Evolutionary conservation across 2,113 vertebrate genomes (phyloP).

Genomic region (Entosphenus tridentatus): DNA sequence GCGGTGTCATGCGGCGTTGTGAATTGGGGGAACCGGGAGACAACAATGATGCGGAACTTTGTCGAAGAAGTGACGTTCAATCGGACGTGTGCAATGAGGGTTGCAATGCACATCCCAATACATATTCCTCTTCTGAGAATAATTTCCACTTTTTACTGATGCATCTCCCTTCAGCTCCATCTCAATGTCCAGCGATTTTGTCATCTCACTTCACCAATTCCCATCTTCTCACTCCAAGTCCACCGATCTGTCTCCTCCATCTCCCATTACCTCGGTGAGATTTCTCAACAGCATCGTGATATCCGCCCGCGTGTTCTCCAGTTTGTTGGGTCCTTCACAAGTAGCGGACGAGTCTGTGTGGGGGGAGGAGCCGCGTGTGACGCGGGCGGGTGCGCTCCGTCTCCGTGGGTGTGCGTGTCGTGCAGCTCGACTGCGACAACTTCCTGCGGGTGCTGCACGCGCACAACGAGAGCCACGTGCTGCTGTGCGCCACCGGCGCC

Average conservation of each 20-base stretch:
- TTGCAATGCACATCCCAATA: neutral
- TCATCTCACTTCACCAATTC: too few species aligned
- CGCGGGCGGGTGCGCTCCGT: neutral
- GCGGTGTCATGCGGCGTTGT: neutral
- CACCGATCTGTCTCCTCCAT: neutral
- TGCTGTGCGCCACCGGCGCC: slow-evolving; percentile 35
- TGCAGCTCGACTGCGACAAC: slow-evolving; percentile 34
- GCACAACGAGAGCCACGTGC: slow-evolving; percentile 38
- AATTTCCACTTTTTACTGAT: too few species aligned
- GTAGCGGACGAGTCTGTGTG: neutral
- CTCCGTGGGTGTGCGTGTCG: neutral
- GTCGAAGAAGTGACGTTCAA: neutral
- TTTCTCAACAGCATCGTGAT: neutral
- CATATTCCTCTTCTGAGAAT: too few species aligned
- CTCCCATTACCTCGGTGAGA: neutral
- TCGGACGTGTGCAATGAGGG: neutral
- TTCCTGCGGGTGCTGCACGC: slow-evolving; percentile 34
- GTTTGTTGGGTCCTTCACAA: neutral
- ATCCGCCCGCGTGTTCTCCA: too few species aligned
- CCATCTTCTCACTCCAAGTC: neutral
- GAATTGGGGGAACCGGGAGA: neutral
- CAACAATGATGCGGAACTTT: neutral
- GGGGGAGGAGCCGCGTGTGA: too few species aligned
- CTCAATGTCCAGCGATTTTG: too few species aligned
- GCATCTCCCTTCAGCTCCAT: too few species aligned